Evolutionary conservation across 2,797 vertebrate genomes (phyloP).

Genomic region (Benthosema pterotum): DNA sequence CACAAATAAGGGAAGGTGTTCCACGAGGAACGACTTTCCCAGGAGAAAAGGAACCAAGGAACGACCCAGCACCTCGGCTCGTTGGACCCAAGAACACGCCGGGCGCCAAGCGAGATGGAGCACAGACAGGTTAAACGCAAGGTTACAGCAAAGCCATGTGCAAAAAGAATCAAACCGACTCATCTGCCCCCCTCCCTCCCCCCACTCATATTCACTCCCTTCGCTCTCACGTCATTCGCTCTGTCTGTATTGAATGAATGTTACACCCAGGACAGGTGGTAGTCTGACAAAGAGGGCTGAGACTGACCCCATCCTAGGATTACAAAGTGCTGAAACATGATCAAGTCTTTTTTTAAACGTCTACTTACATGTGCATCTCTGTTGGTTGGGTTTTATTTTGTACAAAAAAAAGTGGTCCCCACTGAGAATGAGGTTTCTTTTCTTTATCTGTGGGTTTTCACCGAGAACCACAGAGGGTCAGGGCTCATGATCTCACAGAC

Average conservation of each 20-base stretch:
- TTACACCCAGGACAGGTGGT: slow-evolving; percentile 59
- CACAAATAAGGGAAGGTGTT: slow-evolving; percentile 82
- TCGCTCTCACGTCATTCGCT: slow-evolving; percentile 48
- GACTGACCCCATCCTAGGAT: slow-evolving; percentile 69
- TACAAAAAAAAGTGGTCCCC: slow-evolving; percentile 82
- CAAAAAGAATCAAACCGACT: slow-evolving; percentile 67
- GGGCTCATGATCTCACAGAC: slow-evolving; percentile 70
- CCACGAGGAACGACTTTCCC: slow-evolving; percentile 83
- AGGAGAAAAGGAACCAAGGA: slow-evolving; percentile 67
- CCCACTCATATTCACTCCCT: slow-evolving; percentile 42
- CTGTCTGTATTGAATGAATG: slow-evolving; percentile 76
- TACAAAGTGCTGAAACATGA: slow-evolving; percentile 86
- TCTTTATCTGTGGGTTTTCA: slow-evolving; percentile 62
- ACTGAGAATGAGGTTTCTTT: slow-evolving; percentile 76
- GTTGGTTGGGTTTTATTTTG: slow-evolving; percentile 64
- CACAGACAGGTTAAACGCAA: slow-evolving; percentile 64
- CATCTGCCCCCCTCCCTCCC: slow-evolving; percentile 34
- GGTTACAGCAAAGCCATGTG: slow-evolving; percentile 71
- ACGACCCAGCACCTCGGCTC: slow-evolving; percentile 73
- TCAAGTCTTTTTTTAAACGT: slow-evolving; percentile 82
- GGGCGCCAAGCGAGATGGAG: slow-evolving; percentile 72
- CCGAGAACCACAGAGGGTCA: slow-evolving; percentile 62
- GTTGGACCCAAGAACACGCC: slow-evolving; percentile 81
- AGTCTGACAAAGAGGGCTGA: slow-evolving; percentile 67
- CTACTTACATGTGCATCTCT: slow-evolving; percentile 84